Base-by-base conservation (phyloP, 2,888 invertebrate genomes). In the Rhagonycha fulva region DNA sequence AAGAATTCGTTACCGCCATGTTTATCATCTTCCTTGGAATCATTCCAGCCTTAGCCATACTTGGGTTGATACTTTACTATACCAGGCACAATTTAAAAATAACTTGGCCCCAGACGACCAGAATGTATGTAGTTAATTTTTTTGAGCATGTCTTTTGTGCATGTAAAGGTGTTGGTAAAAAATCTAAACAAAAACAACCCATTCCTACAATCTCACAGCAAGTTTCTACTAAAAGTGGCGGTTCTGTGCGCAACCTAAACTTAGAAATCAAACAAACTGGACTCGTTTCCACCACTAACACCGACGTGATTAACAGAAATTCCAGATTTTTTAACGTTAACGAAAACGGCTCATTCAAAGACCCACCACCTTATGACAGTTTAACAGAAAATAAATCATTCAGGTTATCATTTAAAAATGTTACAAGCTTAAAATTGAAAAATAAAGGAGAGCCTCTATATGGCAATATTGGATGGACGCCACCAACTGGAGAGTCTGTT, bases 1-100 rank as follows among this genome's bases (percentile, higher is more conserved):
- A 91, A 81, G 93, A 93, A 83, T 92, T 96, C 86, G 92, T 95
- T 85, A 93, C 94, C 77, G 94, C 94, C 32, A 90, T 98, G 89
- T 95, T 95, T 87, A 91, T 98, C 80, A 92, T 97, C 83, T 96
- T 97, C 91, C 91, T 98, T 82, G 94, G 95, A 24, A 93, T 97
- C 81, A 89, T 97, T 73, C 97, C 97, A 0, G 87, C 92, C 76
- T 87, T 94, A 62, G 91, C 94, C 1, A 87, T 95, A 23, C 84
- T 93, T 3, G 89, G 93, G 61, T 91, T 95, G 86, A 88, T 94
- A 60, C 86, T 92, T 72, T 96, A 95, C 91, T 95, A 95, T 88
- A 91, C 92, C 78, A 91, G 92, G 24, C 93, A 92, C 85, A 93
- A 94, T 82, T 87, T 93, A 85, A 89, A 89, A 79, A 88, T 89